Evolutionary conservation across 2,888 invertebrate species (phyloP).

Genomic region (Eristalinus aeneus): DNA sequence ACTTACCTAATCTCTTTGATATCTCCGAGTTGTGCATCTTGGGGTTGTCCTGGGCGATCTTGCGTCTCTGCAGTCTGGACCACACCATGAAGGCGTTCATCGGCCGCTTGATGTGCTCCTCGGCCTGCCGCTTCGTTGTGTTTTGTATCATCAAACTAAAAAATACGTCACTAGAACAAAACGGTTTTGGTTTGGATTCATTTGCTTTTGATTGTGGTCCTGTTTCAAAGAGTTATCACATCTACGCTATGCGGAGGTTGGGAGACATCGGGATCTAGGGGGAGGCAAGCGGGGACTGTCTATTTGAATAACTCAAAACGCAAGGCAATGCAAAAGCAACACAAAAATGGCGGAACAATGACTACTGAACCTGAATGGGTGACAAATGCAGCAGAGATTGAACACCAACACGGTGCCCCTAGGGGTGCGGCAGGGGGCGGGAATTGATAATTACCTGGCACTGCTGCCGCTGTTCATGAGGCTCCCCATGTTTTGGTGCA

Average conservation of each 20-base stretch:
- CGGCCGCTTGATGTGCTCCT: constrained; percentile 96
- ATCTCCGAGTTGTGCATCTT: constrained; percentile 99
- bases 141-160: constrained; percentile 81
- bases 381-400: background rate
- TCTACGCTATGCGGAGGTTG: background rate
- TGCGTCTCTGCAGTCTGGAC: constrained; percentile 94
- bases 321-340: constrained; percentile 65
- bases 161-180: constrained; percentile 78
- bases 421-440: background rate
- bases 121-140: constrained; percentile 83
- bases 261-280: background rate
- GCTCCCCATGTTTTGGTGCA: constrained; percentile 80
- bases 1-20: constrained; percentile 93
- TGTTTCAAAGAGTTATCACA: constrained; percentile 27
- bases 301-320: constrained; percentile 2
- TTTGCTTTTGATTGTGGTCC: constrained; percentile 56
- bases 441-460: constrained; percentile 76
- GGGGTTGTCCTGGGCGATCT: constrained; percentile 98
- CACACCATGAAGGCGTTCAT: constrained; percentile 99
- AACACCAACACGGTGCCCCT: background rate
- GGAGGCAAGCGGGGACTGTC: constrained; percentile 5
- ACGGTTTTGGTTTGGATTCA: constrained; percentile 47
- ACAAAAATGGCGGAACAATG: constrained; percentile 47
- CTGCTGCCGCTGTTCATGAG: constrained; percentile 80
- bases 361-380: constrained; percentile 1